Evolutionary conservation across 2,888 invertebrate species (phyloP), one percentile per base, ranked within the genome.

Genomic region (Gasteruption jaculator): DNA sequence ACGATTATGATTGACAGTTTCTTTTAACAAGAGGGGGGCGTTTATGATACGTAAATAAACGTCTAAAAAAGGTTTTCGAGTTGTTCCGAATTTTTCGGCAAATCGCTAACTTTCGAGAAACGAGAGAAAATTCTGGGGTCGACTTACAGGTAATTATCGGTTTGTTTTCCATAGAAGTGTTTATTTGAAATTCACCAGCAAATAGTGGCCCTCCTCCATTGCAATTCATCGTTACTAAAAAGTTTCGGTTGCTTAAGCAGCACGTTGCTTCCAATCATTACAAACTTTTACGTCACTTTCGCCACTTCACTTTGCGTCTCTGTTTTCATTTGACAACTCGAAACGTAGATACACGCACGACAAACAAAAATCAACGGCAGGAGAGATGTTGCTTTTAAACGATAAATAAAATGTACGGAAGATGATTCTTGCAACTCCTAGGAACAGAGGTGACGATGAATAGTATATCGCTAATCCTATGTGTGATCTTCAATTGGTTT

Each of bases 91-190:
- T n/a, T n/a, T n/a, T n/a, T n/a, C n/a, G n/a, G n/a, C 3, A 21
- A 15, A 5, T 16, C 10, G 10, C 21, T 33, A 16, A 25, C 26
- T 14, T 21, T 24, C n/a, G 11, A 32, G 34, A 22, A 38, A 32
- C 12, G 19, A 15, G 29, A 18, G 14, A 25, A 26, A 29, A 34
- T 30, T 19, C 25, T 21, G 24, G 16, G 27, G 14, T 20, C 37
- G 49, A 78, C 82, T 76, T 76, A 84, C 85, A 85, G 73, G 86
- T 84, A 71, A 85, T 76, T 60, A 83, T 80, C 45, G 85, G 83
- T 73, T 82, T 82, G 64, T 80, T 78, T 69, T 81, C 82, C 78
- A 81, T 80, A 51, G 58, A 56, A 45, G 39, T 38, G 44, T 47
- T 57, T 35, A 54, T 42, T 47, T 52, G 53, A 45, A 53, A 46